Percentiles rank a stretch among this genome's conserved stretches.
Evolutionary conservation across 2,888 invertebrate species (phyloP).

Genomic region (Diogma glabrata): DNA sequence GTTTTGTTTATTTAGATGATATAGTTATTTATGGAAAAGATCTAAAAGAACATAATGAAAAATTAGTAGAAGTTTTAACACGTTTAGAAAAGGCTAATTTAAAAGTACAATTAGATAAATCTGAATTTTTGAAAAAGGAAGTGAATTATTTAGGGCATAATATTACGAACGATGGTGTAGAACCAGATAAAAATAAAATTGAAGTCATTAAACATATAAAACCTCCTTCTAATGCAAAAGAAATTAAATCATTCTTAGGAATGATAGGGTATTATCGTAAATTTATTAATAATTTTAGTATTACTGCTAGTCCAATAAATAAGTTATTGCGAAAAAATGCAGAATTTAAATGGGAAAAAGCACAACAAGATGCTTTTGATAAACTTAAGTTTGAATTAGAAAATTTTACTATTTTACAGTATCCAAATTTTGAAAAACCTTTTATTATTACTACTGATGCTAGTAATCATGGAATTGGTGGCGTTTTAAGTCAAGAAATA

Average conservation of each 20-base stretch:
- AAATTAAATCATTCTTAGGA: not conserved
- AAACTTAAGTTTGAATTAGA: not conserved
- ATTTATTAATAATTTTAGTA: not conserved
- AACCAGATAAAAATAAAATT: conserved; percentile 1
- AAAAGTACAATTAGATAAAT: too few relatives aligned
- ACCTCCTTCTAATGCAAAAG: not conserved
- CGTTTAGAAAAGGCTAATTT: too few relatives aligned
- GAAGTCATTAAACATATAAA: too few relatives aligned
- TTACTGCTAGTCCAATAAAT: not conserved
- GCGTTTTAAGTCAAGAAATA: not conserved
- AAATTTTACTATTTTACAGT: not conserved
- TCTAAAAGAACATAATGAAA: too few relatives aligned
- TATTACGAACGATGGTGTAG: not conserved
- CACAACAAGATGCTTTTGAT: not conserved
- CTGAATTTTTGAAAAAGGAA: not conserved
- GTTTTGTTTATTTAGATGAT: too few relatives aligned
- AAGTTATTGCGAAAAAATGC: not conserved
- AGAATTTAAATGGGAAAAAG: not conserved
- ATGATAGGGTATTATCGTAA: not conserved
- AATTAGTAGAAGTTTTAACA: too few relatives aligned
- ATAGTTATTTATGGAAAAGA: too few relatives aligned
- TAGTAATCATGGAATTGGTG: not conserved
- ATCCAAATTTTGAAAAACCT: conserved; percentile 1
- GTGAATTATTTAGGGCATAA: not conserved
- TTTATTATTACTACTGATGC: too few relatives aligned